phyloP scores from a whole-genome alignment of 2,797 vertebrate genomes.

The Bryconaethiops microstoma region DNA sequence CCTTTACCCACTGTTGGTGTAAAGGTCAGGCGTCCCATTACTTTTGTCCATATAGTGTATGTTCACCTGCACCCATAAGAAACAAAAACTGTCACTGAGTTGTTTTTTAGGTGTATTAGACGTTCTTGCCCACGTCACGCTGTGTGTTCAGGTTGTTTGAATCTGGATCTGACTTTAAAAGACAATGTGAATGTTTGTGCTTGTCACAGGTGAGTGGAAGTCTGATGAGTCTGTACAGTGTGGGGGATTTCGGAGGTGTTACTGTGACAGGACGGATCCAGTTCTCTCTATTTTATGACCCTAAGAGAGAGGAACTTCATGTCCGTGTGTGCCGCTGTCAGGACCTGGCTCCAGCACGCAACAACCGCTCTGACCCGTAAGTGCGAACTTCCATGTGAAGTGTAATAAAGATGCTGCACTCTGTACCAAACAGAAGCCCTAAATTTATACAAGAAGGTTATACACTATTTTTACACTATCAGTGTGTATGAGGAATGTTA shows the following conservation, averaged over 20 bases:
- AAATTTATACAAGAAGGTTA: no score
- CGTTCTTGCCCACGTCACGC: neutral
- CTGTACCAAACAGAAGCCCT: neutral
- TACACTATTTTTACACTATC: no score
- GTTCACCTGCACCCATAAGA: neutral
- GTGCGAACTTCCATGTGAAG: constrained; percentile 61
- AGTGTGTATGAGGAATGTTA: no score
- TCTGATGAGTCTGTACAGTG: constrained; percentile 90
- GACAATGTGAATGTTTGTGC: neutral
- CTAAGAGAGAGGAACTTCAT: constrained; percentile 80
- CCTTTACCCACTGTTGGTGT: no score
- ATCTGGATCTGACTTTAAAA: neutral
- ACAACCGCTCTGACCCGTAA: constrained; percentile 90
- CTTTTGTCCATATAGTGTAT: no score
- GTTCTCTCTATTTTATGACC: constrained; percentile 85
- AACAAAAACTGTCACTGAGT: neutral
- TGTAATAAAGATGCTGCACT: neutral
- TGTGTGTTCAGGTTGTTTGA: neutral
- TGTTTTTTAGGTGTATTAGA: neutral
- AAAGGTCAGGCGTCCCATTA: no score
- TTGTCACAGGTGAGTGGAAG: constrained; percentile 86
- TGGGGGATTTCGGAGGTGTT: constrained; percentile 83
- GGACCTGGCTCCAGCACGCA: constrained; percentile 85
- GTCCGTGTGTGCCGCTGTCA: constrained; percentile 86
- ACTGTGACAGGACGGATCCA: constrained; percentile 87